A percentile compares a stretch with the other conserved stretches of the same genome.
Conservation (phyloP, 2,113 vertebrate genomes). For the Psettodes erumei region DNA sequence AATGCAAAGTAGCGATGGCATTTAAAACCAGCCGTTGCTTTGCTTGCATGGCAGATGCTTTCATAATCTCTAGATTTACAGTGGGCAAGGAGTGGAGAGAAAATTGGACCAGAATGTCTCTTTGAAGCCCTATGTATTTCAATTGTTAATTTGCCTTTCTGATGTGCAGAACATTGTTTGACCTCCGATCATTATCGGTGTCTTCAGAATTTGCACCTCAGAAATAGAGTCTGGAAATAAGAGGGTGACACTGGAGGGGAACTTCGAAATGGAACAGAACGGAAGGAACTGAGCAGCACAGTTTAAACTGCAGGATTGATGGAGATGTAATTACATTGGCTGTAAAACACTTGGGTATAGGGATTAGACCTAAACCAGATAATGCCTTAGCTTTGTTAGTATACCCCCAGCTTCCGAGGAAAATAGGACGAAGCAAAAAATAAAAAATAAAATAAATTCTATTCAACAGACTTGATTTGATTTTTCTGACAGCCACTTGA, state of each 20-base stretch:
- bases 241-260: conserved; percentile 12
- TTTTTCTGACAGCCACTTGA: conserved; percentile 63
- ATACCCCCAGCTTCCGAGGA: conserved; percentile 41
- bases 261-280: conserved; percentile 37
- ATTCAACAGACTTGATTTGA: conserved; percentile 52
- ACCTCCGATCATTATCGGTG: conserved; percentile 40
- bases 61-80: conserved; percentile 19
- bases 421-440: conserved; percentile 72
- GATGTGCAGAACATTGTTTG: conserved; percentile 21
- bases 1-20: conserved; percentile 17
- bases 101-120: not conserved
- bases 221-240: conserved; percentile 20
- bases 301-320: conserved; percentile 63
- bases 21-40: conserved; percentile 31
- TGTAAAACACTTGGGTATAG: conserved; percentile 74
- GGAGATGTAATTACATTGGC: conserved; percentile 78
- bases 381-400: conserved; percentile 65
- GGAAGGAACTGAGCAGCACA: conserved; percentile 32
- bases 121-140: not conserved
- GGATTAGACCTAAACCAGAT: conserved; percentile 77
- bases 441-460: conserved; percentile 25
- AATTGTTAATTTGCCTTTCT: conserved; percentile 13
- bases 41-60: conserved; percentile 25
- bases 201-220: conserved; percentile 24
- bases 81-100: not conserved